Evolutionary conservation across 2,113 vertebrate species (phyloP), one percentile per base, ranked within the genome.

Genomic region (Corynorhinus townsendii): DNA sequence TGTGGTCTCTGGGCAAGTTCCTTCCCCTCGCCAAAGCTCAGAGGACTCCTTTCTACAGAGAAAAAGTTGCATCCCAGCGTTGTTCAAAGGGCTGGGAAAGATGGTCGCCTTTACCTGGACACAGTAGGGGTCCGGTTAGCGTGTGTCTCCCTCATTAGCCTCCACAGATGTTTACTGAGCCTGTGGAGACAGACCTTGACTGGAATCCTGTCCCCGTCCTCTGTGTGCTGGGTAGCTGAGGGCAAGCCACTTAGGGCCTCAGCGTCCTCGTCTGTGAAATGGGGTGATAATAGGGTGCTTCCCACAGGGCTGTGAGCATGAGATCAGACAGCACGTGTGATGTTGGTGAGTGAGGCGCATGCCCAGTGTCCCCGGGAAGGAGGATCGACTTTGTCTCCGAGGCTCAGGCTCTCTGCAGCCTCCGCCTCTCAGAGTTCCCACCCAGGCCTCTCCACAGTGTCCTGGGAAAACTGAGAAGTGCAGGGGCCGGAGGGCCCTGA

Each of bases 291-390:
- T 24, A 40, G 71, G 43, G 43, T 0, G 3, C 7, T 20, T 30
- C 22, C 5, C 59, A 3, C 1, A 0, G 38, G 86, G 7, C 2
- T 26, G 30, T 8, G 15, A 52, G 54, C 64, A 11, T 43, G 5
- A 35, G 30, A 10, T 2, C 7, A 49, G 64, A 12, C 2, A 0
- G 3, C 15, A 15, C 0, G 3, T 7, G 7, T 7, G 19, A 33
- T 15, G 33, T 10, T 26, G 3, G 0, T 8, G 35, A 17, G 22
- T 20, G 49, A 43, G 1, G 47, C 2, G 0, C 43, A 1, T 2
- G 24, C 59, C 59, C 4, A 3, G 45, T 1, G 16, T 30, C 49
- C 79, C 3, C 5, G 0, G 11, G 38, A 15, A 62, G 56, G 17
- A 86, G 71, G 59, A 12, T 0, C 30, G n/a, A n/a, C 43, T 75